Conservation (phyloP, 2,888 invertebrate genomes). For the Eucriotettix oculatus region DNA sequence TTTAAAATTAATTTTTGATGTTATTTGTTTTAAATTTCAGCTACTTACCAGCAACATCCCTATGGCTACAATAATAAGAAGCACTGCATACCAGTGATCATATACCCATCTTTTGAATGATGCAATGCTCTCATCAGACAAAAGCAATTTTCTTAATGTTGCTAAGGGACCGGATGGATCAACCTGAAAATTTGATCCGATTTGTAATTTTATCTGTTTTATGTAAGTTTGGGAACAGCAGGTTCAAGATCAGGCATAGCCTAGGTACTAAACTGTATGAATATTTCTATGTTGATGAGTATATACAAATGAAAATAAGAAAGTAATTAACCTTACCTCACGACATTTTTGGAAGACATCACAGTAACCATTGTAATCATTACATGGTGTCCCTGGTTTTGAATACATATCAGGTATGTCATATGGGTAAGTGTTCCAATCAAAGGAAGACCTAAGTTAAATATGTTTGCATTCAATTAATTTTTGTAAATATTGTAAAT, state of each 20-base stretch:
- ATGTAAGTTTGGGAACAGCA: too few relatives aligned
- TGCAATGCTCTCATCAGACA: conserved; percentile 80
- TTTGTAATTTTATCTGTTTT: too few relatives aligned
- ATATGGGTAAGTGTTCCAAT: conserved; percentile 75
- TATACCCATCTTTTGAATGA: conserved; percentile 75
- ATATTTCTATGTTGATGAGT: too few relatives aligned
- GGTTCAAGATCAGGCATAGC: too few relatives aligned
- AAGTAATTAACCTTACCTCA: conserved; percentile 41
- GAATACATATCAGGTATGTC: conserved; percentile 88
- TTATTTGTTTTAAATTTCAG: background rate
- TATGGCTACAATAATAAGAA: conserved; percentile 55
- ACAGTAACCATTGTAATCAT: conserved; percentile 77
- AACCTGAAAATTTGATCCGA: conserved; percentile 30
- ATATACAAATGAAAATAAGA: too few relatives aligned
- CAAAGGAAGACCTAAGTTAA: conserved; percentile 54
- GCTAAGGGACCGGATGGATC: conserved; percentile 87
- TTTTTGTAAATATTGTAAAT: background rate
- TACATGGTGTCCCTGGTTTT: conserved; percentile 86
- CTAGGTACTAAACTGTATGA: too few relatives aligned
- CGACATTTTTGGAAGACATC: conserved; percentile 62
- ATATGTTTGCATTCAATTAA: background rate
- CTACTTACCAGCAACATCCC: conserved; percentile 59
- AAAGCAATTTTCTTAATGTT: conserved; percentile 65
- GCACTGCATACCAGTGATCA: conserved; percentile 82
- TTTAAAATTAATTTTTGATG: background rate